Evolutionary conservation across 2,797 vertebrate species (phyloP), one percentile per base, ranked within the genome.

Genomic region (Apogon hyalosoma): DNA sequence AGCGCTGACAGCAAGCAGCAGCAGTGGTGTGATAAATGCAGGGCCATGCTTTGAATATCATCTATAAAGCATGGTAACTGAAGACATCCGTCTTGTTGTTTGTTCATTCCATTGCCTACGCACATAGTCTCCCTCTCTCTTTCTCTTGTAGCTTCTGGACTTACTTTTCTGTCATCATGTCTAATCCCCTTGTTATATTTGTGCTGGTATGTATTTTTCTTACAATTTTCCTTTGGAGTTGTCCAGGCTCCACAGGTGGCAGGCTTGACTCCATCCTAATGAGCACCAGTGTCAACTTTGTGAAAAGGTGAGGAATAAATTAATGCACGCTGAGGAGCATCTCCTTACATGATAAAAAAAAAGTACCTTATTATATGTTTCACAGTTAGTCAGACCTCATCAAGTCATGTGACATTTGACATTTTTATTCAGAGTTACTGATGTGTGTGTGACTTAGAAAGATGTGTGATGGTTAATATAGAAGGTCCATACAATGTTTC

Each of bases 11-110:
- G 75, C 51, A 41, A 61, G 49, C 80, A 56, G 67, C 69, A 42
- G 47, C 54, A 45, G 72, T 1, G 39, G 14, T 12, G 69, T 81
- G 80, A 90, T 87, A 48, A 86, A 91, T 87, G 84, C 71, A 47
- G 46, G 78, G 74, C 71, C 76, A 75, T 21, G 83, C 85, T 83
- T 80, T 67, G 85, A 86, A 87, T 88, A 87, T 85, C 73, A 90
- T 89, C 80, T 71, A 83, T 86, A 86, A 88, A 83, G 69, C 81
- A 64, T 24, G 31, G 54, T 71, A 83, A 83, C 82, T 58, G 54
- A 69, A 87, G 77, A 83, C 79, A 84, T 88, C 77, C 60, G 50
- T 92, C 82, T 82, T 85, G 57, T 61, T 76, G 74, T 86, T 84
- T 81, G 80, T 75, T 87, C 65, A 56, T 73, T 71, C 59, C 61